Evolutionary conservation across 1,140 invertebrate species (phyloP).

Genomic region (Agrypnia vestita): DNA sequence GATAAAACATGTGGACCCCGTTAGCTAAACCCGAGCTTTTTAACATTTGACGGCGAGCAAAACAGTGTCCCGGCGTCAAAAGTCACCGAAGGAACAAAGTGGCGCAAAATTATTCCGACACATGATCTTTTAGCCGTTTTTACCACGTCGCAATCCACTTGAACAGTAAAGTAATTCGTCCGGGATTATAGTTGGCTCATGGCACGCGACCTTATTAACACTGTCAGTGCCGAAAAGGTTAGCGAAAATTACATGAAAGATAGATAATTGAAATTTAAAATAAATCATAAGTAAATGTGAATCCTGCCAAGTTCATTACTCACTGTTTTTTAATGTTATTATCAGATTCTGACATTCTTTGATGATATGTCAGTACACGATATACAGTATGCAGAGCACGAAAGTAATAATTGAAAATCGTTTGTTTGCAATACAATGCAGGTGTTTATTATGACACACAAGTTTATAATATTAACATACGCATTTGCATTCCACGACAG

Average conservation of each 20-base stretch:
- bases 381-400: neutral
- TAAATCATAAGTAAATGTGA: neutral
- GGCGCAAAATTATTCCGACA: neutral
- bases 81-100: neutral
- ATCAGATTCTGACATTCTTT: neutral
- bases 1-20: slow-evolving; percentile 31
- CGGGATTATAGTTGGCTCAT: slow-evolving; percentile 19
- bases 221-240: slow-evolving; percentile 22
- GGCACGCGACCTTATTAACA: slow-evolving; percentile 40
- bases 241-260: slow-evolving; percentile 7
- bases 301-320: neutral
- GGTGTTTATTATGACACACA: neutral
- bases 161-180: neutral
- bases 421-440: neutral
- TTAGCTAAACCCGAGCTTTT: neutral
- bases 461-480: neutral
- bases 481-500: too few relatives aligned
- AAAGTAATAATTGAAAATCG: neutral
- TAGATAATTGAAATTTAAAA: slow-evolving; percentile 10
- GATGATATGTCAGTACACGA: neutral
- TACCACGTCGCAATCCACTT: neutral
- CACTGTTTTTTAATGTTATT: neutral
- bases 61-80: neutral
- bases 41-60: neutral
- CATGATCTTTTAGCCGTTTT: too few relatives aligned